Evolutionary conservation across 2,888 invertebrate genomes (phyloP).

Genomic region (Spilarctia lutea): DNA sequence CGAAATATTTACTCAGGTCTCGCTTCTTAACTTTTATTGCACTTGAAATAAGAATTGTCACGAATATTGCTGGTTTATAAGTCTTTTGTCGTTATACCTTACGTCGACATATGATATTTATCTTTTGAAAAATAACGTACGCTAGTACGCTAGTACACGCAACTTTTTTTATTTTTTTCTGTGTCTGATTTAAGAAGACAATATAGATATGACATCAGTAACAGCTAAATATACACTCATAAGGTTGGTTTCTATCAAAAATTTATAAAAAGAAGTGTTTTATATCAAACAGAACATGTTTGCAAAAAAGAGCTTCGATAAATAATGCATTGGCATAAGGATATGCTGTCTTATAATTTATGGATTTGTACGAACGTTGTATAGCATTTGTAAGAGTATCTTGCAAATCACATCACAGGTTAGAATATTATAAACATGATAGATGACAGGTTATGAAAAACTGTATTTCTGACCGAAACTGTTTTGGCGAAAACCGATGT

Average conservation of each 20-base stretch:
- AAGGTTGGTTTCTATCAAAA: neutral
- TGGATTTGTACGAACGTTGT: neutral
- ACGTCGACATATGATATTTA: too few relatives aligned
- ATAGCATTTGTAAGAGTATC: neutral
- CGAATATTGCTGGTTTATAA: too few relatives aligned
- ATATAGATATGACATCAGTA: neutral
- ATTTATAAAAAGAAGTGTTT: neutral
- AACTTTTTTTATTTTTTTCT: too few relatives aligned
- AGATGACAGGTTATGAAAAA: neutral
- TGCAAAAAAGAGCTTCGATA: neutral
- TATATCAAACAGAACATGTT: neutral
- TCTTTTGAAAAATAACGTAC: too few relatives aligned
- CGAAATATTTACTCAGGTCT: too few relatives aligned
- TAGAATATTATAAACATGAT: too few relatives aligned
- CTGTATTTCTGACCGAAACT: too few relatives aligned
- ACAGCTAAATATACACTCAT: neutral
- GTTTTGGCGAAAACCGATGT: too few relatives aligned
- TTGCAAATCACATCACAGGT: neutral
- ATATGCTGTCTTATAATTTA: neutral
- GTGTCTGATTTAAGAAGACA: neutral
- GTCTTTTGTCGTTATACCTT: too few relatives aligned
- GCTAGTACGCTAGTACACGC: too few relatives aligned
- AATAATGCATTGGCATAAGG: neutral
- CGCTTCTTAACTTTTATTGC: too few relatives aligned
- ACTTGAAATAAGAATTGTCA: too few relatives aligned